A percentile compares a stretch with the other conserved stretches of the same genome.
Conservation (phyloP, 1,140 invertebrate genomes). For the Saxidomus purpurata region DNA sequence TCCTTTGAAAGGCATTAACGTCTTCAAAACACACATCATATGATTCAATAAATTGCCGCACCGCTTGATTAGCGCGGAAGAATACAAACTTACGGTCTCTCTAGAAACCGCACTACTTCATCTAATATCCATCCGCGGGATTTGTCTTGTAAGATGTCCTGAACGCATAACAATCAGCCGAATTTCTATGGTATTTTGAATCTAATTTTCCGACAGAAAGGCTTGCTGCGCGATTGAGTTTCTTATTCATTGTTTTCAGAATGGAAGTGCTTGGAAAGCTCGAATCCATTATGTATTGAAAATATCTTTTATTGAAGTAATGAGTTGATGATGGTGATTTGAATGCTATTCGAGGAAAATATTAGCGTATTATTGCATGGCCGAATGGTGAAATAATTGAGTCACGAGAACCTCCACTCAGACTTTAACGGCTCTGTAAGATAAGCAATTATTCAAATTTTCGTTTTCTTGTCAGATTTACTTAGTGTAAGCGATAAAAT, state of each 20-base stretch:
- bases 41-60: slow-evolving; percentile 57
- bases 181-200: slow-evolving; percentile 65
- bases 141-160: slow-evolving; percentile 41
- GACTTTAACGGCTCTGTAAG: slow-evolving; percentile 4
- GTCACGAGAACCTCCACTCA: slow-evolving; percentile 45
- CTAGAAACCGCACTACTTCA: slow-evolving; percentile 49
- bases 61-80: slow-evolving; percentile 51
- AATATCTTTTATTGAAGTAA: slow-evolving; percentile 68
- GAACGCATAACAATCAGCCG: slow-evolving; percentile 29
- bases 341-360: slow-evolving; percentile 56
- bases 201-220: slow-evolving; percentile 67
- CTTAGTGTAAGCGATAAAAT: slow-evolving; percentile 66
- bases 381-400: slow-evolving; percentile 64
- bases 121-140: slow-evolving; percentile 54
- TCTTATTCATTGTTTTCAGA: slow-evolving; percentile 61
- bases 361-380: slow-evolving; percentile 68
- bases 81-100: slow-evolving; percentile 60
- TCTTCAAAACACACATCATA: slow-evolving; percentile 57
- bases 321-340: slow-evolving; percentile 61
- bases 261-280: slow-evolving; percentile 28
- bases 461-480: slow-evolving; percentile 61
- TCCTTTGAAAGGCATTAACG: slow-evolving; percentile 33
- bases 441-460: slow-evolving; percentile 68
- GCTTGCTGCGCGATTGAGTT: slow-evolving; percentile 55
- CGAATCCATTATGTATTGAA: slow-evolving; percentile 66